phyloP scores from a whole-genome alignment of 2,888 invertebrate genomes.

The Aspidiotus destructor region DNA sequence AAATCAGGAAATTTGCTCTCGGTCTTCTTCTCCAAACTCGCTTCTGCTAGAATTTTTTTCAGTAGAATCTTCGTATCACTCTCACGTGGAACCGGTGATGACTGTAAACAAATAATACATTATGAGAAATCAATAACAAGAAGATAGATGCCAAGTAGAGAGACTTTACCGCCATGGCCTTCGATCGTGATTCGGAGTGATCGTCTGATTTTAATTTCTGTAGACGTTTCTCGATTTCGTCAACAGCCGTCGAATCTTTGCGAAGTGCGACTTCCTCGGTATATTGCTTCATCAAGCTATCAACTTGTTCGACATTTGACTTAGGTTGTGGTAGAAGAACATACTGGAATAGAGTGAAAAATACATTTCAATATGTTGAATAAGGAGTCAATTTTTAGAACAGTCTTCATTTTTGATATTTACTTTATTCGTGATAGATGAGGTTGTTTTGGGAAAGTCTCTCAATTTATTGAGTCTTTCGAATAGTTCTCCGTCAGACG shows the following conservation, averaged over 20 bases:
- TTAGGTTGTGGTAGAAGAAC: not conserved
- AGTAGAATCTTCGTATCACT: not conserved
- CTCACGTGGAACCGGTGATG: not conserved
- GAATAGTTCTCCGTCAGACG: slow-evolving; percentile 7
- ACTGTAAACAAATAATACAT: not conserved
- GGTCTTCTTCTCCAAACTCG: not conserved
- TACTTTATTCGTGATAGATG: slow-evolving; percentile 3
- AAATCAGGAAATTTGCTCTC: slow-evolving; percentile 10
- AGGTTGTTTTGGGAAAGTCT: not conserved
- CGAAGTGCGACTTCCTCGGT: slow-evolving; percentile 9
- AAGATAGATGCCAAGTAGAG: not conserved
- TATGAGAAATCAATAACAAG: not conserved
- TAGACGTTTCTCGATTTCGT: slow-evolving; percentile 20
- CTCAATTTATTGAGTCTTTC: slow-evolving; percentile 12
- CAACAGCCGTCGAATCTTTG: not conserved
- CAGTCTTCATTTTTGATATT: not conserved
- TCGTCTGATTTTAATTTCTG: slow-evolving; percentile 7
- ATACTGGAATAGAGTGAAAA: slow-evolving; percentile 1
- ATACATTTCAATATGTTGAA: not conserved
- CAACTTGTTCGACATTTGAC: slow-evolving; percentile 13
- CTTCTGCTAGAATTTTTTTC: not conserved
- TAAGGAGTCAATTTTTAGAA: not conserved
- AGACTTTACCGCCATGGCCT: not conserved
- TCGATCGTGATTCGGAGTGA: too few species aligned
- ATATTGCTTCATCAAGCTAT: slow-evolving; percentile 17